phyloP scores from a whole-genome alignment of 2,113 vertebrate species.

The Copsychus sechellarum region DNA sequence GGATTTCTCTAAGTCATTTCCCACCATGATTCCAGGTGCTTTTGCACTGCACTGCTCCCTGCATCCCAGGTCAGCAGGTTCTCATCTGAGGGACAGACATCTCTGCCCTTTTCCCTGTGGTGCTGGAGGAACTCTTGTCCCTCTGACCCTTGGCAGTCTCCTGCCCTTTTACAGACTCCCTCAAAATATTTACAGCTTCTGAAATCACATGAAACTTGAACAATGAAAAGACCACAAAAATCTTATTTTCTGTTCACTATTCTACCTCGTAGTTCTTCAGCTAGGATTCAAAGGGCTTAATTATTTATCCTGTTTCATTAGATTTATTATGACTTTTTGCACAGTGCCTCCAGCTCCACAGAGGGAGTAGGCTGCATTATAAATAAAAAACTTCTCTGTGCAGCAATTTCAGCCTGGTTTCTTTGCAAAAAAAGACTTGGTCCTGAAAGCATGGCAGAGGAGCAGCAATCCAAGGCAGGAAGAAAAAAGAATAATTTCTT shows the following conservation, averaged over 20 bases:
- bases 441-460: background rate
- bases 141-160: background rate
- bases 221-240: background rate
- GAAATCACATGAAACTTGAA: background rate
- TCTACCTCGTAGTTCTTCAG: background rate
- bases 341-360: background rate
- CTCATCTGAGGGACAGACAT: background rate
- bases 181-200: background rate
- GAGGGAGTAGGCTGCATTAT: background rate
- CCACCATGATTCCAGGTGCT: background rate
- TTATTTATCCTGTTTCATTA: background rate
- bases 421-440: background rate
- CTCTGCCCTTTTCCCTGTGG: background rate
- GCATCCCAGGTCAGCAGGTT: accelerated
- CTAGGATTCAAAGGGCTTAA: background rate
- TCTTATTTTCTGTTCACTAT: background rate
- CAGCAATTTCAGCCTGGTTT: background rate
- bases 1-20: background rate
- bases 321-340: background rate
- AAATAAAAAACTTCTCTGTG: background rate
- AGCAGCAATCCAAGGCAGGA: background rate
- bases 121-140: accelerated
- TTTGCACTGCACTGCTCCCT: background rate
- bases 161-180: background rate
- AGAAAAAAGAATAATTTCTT: background rate